A percentile compares a stretch with the other conserved stretches of the same genome.
These are phyloP conservation scores for Neogale vison DNA, from an alignment of 2,113 vertebrate species.

Conservation along the genomic window DNA sequence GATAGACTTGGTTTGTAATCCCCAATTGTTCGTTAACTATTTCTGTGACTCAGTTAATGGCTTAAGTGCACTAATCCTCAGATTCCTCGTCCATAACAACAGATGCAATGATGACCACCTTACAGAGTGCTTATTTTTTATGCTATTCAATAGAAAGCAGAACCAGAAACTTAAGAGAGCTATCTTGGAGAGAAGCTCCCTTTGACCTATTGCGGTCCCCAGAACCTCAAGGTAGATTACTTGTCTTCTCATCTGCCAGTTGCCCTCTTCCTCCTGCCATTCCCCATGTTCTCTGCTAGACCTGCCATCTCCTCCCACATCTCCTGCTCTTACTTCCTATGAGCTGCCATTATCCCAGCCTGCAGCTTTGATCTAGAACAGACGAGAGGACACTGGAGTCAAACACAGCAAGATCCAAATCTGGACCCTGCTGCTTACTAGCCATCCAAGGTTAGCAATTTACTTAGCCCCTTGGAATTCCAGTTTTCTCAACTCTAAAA, in stretches of 20 bases:
- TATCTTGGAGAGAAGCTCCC: neutral
- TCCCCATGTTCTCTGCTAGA: neutral
- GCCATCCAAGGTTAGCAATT: neutral
- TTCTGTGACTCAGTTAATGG: neutral
- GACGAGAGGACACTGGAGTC: neutral
- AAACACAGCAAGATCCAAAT: neutral
- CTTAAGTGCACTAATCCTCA: neutral
- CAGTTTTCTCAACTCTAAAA: neutral
- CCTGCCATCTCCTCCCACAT: neutral
- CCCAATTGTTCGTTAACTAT: neutral
- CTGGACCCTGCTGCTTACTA: neutral
- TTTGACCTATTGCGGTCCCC: neutral
- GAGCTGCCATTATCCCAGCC: neutral
- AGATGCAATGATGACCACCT: neutral
- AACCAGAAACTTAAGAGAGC: neutral
- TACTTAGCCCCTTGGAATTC: neutral
- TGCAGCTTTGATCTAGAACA: neutral
- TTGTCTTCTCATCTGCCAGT: neutral
- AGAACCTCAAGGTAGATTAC: neutral
- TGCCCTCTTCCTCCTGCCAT: neutral
- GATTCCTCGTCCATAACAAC: neutral
- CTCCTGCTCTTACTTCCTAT: neutral
- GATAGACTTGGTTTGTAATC: neutral
- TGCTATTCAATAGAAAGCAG: neutral
- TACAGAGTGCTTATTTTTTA: neutral